Evolutionary conservation across 2,113 vertebrate species (phyloP), one percentile per base, ranked within the genome.

Genomic region (Anarhynchus alexandrinus): DNA sequence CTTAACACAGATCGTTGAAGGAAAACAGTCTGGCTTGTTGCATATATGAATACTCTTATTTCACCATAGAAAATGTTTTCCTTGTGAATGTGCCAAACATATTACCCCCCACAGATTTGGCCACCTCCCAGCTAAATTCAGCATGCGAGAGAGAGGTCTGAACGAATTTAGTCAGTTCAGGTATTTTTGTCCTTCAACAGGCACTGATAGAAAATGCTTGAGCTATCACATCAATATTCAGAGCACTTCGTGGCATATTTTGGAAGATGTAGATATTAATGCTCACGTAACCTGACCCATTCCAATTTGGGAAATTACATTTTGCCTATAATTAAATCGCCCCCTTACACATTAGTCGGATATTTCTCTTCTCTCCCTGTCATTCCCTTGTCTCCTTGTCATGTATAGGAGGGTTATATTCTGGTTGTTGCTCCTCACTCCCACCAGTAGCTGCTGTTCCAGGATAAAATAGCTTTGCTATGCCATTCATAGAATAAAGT

Each of bases 361-460:
- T 94, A 95, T 95, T 95, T 74, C 55, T 95, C 73, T 95, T 93
- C 86, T 96, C 71, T 95, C 84, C 64, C 81, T 88, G 86, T 95
- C 96, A 90, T 88, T 94, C 73, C 51, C 84, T 93, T 61, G 73
- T 96, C 95, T 96, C 58, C 90, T 72, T 86, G 78, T 95, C 89
- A 82, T 47, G 26, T 82, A 94, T 27, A 69, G 91, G 62, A 91
- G 81, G 78, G 78, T 82, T 94, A 42, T 95, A 86, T 91, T 76
- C 83, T 87, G 62, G 16, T 57, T 94, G 84, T 54, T 95, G 82
- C 89, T 95, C 86, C 80, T 90, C 87, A 95, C 89, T 96, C 95
- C 84, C 81, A 95, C 95, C 81, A 87, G 97, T 93, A 97, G 96
- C 96, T 97, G 93, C 93, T 95, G 84, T 94, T 95, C 14, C 58